Conservation (phyloP, 2,113 vertebrate genomes). For the Butorides virescens region DNA sequence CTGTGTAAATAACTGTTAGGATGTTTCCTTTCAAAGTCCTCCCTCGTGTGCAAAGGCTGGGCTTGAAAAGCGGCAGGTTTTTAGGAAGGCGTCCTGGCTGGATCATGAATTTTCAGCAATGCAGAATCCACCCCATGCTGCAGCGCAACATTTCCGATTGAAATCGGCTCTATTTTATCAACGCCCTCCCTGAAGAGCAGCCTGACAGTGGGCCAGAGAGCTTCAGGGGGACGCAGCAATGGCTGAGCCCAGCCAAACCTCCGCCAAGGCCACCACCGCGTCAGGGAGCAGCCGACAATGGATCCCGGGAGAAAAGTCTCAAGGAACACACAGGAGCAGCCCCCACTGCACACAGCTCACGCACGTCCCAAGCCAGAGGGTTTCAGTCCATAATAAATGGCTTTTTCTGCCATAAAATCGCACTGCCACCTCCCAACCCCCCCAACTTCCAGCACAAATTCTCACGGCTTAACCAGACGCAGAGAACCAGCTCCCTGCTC, state of each 20-base stretch:
- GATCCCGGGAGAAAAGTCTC: background rate
- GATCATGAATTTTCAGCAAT: rapidly evolving
- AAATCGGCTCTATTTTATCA: background rate
- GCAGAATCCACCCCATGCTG: background rate
- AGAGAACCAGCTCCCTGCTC: background rate
- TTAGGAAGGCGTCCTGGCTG: background rate
- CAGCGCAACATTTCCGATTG: background rate
- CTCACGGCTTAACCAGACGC: rapidly evolving
- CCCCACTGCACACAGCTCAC: rapidly evolving
- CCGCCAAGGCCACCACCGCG: rapidly evolving
- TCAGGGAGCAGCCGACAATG: rapidly evolving
- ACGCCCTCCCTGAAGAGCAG: rapidly evolving
- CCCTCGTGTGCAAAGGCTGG: background rate
- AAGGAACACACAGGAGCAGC: rapidly evolving
- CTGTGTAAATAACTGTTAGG: background rate
- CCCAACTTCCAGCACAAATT: background rate
- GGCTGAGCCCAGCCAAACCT: background rate
- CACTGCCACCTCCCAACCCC: background rate
- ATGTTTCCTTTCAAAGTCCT: background rate
- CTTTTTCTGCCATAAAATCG: background rate
- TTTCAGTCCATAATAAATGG: background rate
- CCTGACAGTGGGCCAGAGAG: background rate
- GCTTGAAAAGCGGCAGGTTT: background rate
- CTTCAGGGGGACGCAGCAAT: background rate
- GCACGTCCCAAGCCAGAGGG: background rate